These are phyloP conservation scores for Oncorhynchus kisutch DNA, from an alignment of 2,113 vertebrate species.

Conservation along the genomic window DNA sequence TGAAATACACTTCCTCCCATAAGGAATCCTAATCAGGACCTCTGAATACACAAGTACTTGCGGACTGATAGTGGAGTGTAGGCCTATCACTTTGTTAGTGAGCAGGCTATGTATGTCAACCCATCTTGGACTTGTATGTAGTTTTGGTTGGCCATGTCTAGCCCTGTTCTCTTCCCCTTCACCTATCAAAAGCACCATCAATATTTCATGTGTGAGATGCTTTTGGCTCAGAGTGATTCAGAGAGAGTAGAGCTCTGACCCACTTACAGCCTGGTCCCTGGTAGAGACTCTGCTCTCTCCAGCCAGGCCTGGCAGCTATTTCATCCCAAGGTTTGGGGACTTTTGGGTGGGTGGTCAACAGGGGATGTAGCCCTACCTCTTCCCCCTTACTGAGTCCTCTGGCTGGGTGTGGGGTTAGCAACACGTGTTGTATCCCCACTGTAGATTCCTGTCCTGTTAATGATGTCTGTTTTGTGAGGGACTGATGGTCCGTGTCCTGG, in stretches of 20 bases:
- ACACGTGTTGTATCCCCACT: neutral
- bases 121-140: neutral
- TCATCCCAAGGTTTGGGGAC: neutral
- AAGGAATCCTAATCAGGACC: neutral
- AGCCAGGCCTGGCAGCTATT: neutral
- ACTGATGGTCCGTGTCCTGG: neutral
- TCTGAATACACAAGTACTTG: neutral
- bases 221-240: neutral
- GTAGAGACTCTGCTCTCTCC: neutral
- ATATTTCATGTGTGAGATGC: neutral
- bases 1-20: neutral
- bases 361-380: neutral
- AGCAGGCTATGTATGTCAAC: neutral
- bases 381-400: neutral
- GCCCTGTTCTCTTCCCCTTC: neutral
- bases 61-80: neutral
- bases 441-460: neutral
- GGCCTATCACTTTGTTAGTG: neutral
- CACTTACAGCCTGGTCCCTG: neutral
- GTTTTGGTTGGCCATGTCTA: neutral
- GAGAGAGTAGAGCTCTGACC: constrained; percentile 1
- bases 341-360: neutral
- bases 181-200: neutral
- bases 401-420: neutral
- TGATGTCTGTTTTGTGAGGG: neutral